phyloP scores from a whole-genome alignment of 2,888 invertebrate species.

The Tetragonisca angustula region DNA sequence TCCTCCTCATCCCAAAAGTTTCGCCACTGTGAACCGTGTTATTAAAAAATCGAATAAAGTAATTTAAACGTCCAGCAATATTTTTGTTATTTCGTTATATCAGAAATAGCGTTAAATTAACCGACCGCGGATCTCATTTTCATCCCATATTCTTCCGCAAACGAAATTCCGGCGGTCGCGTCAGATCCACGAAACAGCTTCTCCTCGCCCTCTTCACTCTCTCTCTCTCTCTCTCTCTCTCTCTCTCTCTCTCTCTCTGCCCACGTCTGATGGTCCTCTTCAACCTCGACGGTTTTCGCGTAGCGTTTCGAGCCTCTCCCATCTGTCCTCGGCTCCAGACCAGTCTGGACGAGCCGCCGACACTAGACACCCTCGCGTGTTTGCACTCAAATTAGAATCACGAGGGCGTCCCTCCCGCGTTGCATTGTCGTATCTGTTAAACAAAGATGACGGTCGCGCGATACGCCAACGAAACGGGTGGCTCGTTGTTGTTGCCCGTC shows the following conservation, averaged over 20 bases:
- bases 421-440: constrained; percentile 69
- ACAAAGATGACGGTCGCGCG: constrained; percentile 60
- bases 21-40: too few species aligned
- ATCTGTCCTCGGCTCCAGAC: constrained; percentile 45
- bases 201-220: constrained; percentile 6
- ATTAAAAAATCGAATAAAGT: too few species aligned
- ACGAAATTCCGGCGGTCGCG: background rate
- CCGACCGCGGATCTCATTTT: background rate
- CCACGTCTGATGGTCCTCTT: constrained; percentile 47
- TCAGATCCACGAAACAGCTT: background rate
- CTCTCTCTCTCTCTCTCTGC: background rate
- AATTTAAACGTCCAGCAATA: too few species aligned
- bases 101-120: background rate
- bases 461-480: constrained; percentile 43
- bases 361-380: constrained; percentile 59
- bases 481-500: constrained; percentile 36
- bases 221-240: background rate
- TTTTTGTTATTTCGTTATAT: too few species aligned
- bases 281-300: constrained; percentile 43
- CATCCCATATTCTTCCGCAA: background rate
- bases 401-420: constrained; percentile 64
- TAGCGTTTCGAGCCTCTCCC: constrained; percentile 32
- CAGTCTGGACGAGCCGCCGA: constrained; percentile 48
- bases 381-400: constrained; percentile 77
- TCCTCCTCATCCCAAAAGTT: too few species aligned